phyloP scores from a whole-genome alignment of 2,113 vertebrate genomes.

The Scopus umbretta region DNA sequence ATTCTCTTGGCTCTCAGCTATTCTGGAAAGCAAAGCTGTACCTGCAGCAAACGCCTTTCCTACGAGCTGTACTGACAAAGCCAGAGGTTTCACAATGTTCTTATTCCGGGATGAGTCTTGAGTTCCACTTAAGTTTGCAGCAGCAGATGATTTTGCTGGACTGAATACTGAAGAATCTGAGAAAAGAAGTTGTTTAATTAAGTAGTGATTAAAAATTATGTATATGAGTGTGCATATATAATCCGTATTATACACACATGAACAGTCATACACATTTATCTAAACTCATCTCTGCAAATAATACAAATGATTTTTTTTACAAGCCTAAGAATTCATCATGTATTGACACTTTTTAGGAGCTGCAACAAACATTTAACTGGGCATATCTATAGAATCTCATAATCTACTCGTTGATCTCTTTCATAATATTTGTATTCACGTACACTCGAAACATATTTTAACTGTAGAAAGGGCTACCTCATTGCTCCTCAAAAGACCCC shows the following conservation, averaged over 20 bases:
- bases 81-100: slow-evolving; percentile 85
- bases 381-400: not conserved
- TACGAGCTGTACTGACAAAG: slow-evolving; percentile 78
- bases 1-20: not conserved
- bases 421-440: not conserved
- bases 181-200: slow-evolving; percentile 25
- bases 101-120: slow-evolving; percentile 83
- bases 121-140: slow-evolving; percentile 81
- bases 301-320: not conserved
- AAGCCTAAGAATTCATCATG: not conserved
- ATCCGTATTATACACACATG: not conserved
- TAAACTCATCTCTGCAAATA: not conserved
- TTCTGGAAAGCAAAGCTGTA: slow-evolving; percentile 57
- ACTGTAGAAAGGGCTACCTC: not conserved
- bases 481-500: not conserved
- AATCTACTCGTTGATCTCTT: not conserved
- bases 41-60: slow-evolving; percentile 89
- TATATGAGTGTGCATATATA: not conserved
- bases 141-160: slow-evolving; percentile 75
- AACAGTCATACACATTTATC: not conserved
- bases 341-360: not conserved
- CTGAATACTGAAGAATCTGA: slow-evolving; percentile 84
- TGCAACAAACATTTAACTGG: not conserved
- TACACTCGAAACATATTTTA: not conserved
- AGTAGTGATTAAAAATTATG: not conserved